Conservation (phyloP, 2,888 invertebrate species). For the Lycia hirtaria region DNA sequence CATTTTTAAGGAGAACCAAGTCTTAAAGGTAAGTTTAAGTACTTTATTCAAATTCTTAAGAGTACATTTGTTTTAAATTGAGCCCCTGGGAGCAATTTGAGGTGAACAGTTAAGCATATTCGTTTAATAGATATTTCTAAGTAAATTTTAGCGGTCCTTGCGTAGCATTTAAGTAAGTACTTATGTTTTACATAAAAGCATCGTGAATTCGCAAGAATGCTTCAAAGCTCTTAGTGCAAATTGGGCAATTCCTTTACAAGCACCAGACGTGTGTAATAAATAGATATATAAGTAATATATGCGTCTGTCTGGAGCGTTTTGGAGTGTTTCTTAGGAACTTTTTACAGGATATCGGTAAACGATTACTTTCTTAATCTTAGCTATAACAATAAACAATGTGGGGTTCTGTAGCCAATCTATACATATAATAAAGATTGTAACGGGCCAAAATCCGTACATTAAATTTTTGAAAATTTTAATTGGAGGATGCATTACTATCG, state of each 20-base stretch:
- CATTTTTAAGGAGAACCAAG: too few relatives aligned
- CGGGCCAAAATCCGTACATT: too few relatives aligned
- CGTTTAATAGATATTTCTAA: neutral
- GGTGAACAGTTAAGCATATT: slow-evolving; percentile 1
- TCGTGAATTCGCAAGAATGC: slow-evolving; percentile 25
- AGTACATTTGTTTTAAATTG: slow-evolving; percentile 6
- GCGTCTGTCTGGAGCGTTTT: neutral
- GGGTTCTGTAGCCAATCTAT: too few relatives aligned
- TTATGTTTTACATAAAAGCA: slow-evolving; percentile 30
- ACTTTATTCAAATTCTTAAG: neutral
- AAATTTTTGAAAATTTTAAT: too few relatives aligned
- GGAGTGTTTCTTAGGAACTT: neutral
- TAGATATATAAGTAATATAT: neutral
- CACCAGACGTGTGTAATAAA: neutral
- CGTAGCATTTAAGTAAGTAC: slow-evolving; percentile 13
- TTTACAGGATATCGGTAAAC: neutral
- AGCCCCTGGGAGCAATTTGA: slow-evolving; percentile 1
- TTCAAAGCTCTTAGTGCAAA: slow-evolving; percentile 25
- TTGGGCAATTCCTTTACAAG: slow-evolving; percentile 18
- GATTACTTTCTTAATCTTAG: too few relatives aligned
- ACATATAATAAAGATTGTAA: too few relatives aligned
- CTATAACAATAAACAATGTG: too few relatives aligned
- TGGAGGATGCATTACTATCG: too few relatives aligned
- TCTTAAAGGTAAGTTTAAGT: neutral
- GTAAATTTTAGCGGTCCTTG: slow-evolving; percentile 2